Evolutionary conservation across 2,888 invertebrate species (phyloP).

Genomic region (Netelia melanura): DNA sequence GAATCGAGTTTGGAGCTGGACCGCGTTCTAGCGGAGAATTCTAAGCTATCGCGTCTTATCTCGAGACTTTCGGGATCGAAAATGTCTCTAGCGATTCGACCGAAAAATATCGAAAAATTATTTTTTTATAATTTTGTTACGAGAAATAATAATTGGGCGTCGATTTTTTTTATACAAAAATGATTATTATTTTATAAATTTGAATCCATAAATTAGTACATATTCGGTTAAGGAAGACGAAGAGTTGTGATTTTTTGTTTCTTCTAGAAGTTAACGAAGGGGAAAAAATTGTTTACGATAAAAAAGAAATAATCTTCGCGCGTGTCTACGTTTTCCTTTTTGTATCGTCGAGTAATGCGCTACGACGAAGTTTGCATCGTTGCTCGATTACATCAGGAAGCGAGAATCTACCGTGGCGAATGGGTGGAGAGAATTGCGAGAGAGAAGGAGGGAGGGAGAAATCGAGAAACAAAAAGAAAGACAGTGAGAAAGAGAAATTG

Average conservation of each 20-base stretch:
- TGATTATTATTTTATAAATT: too few relatives aligned
- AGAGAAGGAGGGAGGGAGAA: not conserved
- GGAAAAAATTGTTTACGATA: not conserved
- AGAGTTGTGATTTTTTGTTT: too few relatives aligned
- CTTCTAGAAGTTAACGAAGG: not conserved
- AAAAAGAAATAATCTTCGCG: not conserved
- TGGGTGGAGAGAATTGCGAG: not conserved
- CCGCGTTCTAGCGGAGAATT: constrained; percentile 2
- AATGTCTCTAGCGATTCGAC: too few relatives aligned
- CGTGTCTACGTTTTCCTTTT: not conserved
- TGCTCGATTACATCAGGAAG: constrained; percentile 20
- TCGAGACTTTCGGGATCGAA: constrained; percentile 24
- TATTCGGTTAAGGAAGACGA: too few relatives aligned
- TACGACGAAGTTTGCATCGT: constrained; percentile 29
- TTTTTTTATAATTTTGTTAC: too few relatives aligned
- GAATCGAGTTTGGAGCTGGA: constrained; percentile 10
- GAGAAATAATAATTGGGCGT: too few relatives aligned
- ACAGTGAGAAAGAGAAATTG: too few relatives aligned
- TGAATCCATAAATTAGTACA: too few relatives aligned
- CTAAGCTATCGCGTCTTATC: constrained; percentile 10
- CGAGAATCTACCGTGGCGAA: not conserved
- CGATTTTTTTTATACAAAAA: too few relatives aligned
- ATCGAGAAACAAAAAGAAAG: not conserved
- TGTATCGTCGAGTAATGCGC: constrained; percentile 11
- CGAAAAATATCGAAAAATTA: too few relatives aligned